Conservation (phyloP, 2,888 invertebrate genomes). For the Nasonovia ribisnigri region DNA sequence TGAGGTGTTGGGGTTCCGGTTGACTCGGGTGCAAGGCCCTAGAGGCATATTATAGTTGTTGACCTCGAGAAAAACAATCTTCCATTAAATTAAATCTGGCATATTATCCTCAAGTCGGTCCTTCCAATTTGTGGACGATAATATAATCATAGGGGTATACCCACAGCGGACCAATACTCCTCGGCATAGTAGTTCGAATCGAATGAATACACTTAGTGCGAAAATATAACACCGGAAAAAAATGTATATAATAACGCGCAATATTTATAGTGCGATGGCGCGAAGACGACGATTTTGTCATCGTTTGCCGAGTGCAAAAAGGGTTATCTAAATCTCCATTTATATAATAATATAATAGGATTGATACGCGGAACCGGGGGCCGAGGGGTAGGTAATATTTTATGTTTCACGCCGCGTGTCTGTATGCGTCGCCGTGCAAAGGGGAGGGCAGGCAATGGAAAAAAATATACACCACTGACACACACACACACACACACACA, state of each 20-base stretch:
- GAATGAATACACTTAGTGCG: background rate
- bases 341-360: slow-evolving; percentile 44
- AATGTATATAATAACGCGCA: background rate
- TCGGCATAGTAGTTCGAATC: background rate
- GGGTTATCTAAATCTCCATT: slow-evolving; percentile 43
- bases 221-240: background rate
- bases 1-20: too few relatives aligned
- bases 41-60: too few relatives aligned
- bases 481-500: background rate
- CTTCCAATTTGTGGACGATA: too few relatives aligned
- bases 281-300: background rate
- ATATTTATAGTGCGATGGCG: background rate
- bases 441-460: background rate
- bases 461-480: background rate
- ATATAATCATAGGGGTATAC: too few relatives aligned
- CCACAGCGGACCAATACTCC: too few relatives aligned
- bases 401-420: slow-evolving; percentile 27
- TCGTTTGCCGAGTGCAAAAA: slow-evolving; percentile 20
- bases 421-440: background rate
- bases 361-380: slow-evolving; percentile 46
- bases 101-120: too few relatives aligned
- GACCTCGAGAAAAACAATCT: too few relatives aligned
- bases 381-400: slow-evolving; percentile 58
- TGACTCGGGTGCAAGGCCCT: too few relatives aligned
- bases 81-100: too few relatives aligned